phyloP scores from a whole-genome alignment of 2,888 invertebrate species.

The Caenorhabditis sinica region DNA sequence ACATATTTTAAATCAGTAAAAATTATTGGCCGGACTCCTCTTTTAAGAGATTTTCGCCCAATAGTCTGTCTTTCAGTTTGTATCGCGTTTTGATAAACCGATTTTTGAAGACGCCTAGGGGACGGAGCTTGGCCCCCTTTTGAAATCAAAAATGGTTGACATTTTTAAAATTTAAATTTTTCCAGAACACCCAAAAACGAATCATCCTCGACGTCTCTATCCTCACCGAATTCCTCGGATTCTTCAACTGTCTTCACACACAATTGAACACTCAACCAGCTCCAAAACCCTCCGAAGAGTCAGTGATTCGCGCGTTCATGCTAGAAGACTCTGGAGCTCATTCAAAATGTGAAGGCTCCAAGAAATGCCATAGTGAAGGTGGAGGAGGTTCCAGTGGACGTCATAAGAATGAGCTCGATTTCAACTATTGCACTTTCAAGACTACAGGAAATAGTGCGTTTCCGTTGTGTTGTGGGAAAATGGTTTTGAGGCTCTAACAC shows the following conservation, averaged over 20 bases:
- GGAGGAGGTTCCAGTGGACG: not conserved
- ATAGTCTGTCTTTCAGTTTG: too few relatives aligned
- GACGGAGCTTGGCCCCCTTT: too few relatives aligned
- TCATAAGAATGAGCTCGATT: conserved; percentile 16
- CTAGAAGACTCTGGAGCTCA: conserved; percentile 21
- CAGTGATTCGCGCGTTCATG: conserved; percentile 21
- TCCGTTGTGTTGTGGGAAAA: not conserved
- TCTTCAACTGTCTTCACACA: conserved; percentile 28
- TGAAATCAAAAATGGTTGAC: too few relatives aligned
- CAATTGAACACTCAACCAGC: not conserved
- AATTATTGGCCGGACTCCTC: too few relatives aligned
- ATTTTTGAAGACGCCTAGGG: too few relatives aligned
- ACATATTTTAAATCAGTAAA: too few relatives aligned
- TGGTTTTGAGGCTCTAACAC: too few relatives aligned
- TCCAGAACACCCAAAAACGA: conserved; percentile 27
- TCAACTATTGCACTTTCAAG: conserved; percentile 49
- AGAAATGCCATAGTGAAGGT: not conserved
- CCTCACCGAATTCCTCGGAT: conserved; percentile 44
- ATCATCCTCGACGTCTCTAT: conserved; percentile 18
- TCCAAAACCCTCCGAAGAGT: not conserved
- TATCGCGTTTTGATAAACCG: too few relatives aligned
- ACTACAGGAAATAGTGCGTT: conserved; percentile 47
- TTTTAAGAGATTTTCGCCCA: too few relatives aligned
- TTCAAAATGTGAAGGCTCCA: not conserved
- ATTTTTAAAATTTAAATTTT: not conserved